Conservation (phyloP, 2,888 invertebrate species). For the Dorcus hopei region DNA sequence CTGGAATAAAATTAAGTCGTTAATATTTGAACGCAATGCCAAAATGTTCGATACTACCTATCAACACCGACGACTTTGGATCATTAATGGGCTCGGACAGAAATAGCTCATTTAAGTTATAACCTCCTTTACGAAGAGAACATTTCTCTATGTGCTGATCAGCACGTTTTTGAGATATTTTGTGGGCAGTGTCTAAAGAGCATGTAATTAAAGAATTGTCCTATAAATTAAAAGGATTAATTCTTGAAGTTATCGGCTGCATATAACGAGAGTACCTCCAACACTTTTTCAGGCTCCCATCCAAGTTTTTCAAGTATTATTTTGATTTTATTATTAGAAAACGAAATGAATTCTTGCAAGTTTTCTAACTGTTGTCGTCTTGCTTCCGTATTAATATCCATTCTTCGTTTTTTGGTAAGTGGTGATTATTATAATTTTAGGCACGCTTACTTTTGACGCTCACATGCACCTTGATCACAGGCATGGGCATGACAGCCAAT, state of each 20-base stretch:
- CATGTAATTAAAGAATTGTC: constrained; percentile 46
- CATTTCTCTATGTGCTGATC: constrained; percentile 51
- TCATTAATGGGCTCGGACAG: constrained; percentile 47
- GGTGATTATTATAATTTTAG: too few relatives aligned
- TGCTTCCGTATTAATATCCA: constrained; percentile 48
- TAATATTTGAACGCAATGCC: too few relatives aligned
- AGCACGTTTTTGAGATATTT: constrained; percentile 44
- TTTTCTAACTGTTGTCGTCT: constrained; percentile 46
- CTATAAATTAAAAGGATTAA: constrained; percentile 24
- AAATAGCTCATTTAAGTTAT: constrained; percentile 46
- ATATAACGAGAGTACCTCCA: constrained; percentile 32
- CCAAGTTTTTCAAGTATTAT: constrained; percentile 40
- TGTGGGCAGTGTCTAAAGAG: constrained; percentile 50
- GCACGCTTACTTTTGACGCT: too few relatives aligned
- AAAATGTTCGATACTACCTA: constrained; percentile 38
- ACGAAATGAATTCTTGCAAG: constrained; percentile 44
- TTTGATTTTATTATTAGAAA: constrained; percentile 42
- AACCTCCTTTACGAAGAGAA: constrained; percentile 50
- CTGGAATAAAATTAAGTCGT: constrained; percentile 38
- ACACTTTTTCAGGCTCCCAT: constrained; percentile 40
- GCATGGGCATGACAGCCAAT: too few relatives aligned
- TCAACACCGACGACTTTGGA: constrained; percentile 37
- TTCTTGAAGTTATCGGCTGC: constrained; percentile 6
- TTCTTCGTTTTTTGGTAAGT: constrained; percentile 21
- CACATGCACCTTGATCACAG: too few relatives aligned